A percentile compares a stretch with the other conserved stretches of the same genome.
Evolutionary conservation across 2,113 vertebrate genomes (phyloP).

Genomic region (Albula goreensis): DNA sequence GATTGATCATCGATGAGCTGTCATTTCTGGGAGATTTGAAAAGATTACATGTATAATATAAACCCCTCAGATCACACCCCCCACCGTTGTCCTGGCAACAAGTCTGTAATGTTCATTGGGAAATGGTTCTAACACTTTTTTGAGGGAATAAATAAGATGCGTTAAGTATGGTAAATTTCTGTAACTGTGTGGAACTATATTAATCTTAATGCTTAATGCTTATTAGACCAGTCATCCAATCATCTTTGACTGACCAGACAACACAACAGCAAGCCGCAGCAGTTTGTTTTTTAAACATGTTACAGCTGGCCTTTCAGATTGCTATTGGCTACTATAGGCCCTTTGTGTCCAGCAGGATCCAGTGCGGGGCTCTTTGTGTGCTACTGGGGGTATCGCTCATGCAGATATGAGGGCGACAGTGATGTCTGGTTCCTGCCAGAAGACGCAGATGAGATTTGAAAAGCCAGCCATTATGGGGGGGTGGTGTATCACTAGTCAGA

Average conservation of each 20-base stretch:
- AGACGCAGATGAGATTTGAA: background rate
- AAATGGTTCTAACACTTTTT: background rate
- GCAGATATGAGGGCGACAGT: background rate
- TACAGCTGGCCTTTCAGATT: background rate
- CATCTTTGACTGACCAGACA: background rate
- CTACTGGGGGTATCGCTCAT: background rate
- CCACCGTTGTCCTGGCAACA: background rate
- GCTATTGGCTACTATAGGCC: background rate
- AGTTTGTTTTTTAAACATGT: background rate
- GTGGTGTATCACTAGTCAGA: background rate
- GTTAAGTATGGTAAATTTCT: background rate
- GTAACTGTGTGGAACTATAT: background rate
- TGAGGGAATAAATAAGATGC: background rate
- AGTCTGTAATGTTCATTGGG: background rate
- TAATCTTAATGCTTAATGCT: background rate
- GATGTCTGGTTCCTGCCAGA: background rate
- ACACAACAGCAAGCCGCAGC: background rate
- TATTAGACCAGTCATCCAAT: background rate
- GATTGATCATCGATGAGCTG: background rate
- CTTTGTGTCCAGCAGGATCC: background rate
- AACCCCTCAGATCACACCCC: background rate
- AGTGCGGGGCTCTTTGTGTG: background rate
- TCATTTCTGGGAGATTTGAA: background rate
- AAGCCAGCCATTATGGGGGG: too few relatives aligned
- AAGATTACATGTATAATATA: background rate